Conservation (phyloP, 2,113 vertebrate species). For the Peromyscus californicus region DNA sequence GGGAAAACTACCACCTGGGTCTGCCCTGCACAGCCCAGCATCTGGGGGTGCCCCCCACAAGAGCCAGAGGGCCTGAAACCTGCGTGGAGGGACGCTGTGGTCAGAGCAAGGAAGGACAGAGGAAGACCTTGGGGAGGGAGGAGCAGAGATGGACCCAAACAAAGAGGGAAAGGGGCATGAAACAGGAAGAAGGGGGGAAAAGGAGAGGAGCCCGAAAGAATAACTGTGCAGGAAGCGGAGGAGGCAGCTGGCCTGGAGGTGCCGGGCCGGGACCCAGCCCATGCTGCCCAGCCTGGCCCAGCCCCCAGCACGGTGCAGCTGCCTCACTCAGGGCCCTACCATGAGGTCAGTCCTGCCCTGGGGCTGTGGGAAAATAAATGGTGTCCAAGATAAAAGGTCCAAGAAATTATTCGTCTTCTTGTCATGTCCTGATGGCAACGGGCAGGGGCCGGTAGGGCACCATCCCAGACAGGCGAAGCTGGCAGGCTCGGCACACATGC, state of each 20-base stretch:
- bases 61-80: constrained; percentile 44
- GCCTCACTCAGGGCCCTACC: constrained; percentile 82
- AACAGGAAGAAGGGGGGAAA: background rate
- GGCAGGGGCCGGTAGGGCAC: constrained; percentile 76
- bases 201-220: background rate
- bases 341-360: constrained; percentile 88
- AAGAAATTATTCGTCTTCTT: constrained; percentile 89
- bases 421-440: constrained; percentile 83
- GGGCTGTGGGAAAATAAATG: constrained; percentile 89
- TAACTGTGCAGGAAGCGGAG: background rate
- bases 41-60: background rate
- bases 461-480: constrained; percentile 46
- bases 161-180: background rate
- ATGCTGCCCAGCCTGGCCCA: constrained; percentile 67
- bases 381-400: constrained; percentile 88
- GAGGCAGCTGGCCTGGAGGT: constrained; percentile 74
- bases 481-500: constrained; percentile 67
- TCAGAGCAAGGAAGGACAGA: constrained; percentile 26
- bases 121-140: background rate
- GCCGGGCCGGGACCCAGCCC: background rate
- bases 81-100: background rate
- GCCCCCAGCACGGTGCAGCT: constrained; percentile 85
- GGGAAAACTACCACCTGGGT: constrained; percentile 60
- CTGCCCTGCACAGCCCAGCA: constrained; percentile 56
- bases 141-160: background rate